Base-by-base conservation (phyloP, 2,113 vertebrate genomes). In the Boulengeromyrus knoepffleri region DNA sequence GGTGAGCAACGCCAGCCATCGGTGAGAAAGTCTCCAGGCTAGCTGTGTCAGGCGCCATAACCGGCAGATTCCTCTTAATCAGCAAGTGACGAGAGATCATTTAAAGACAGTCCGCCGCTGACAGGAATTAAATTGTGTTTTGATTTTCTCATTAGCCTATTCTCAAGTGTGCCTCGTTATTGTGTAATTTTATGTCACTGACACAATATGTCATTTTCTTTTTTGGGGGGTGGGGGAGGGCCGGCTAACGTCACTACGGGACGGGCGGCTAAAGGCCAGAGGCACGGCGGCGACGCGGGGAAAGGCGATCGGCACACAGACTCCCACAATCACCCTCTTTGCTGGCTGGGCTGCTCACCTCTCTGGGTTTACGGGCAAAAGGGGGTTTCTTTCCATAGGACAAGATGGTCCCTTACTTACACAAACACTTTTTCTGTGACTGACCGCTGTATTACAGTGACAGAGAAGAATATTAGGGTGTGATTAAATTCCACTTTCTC, bases 101-200 rank as follows among this genome's bases (percentile, higher is more conserved):
- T 92, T 96, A 96, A 95, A 96, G 96, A 94, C 92, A 91, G 93
- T 94, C 95, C 92, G 90, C 94, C 93, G 7, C 94, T 96, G 96
- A 96, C 96, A 96, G 96, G 94, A 96, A 96, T 96, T 95, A 96
- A 97, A 97, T 97, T 96, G 97, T 94, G 93, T 96, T 96, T 96
- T 95, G 96, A 95, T 97, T 97, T 97, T 97, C 97, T 97, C 97
- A 97, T 97, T 96, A 96, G 96, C 96, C 95, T 96, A 94, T 96
- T 97, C 97, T 96, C 94, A 94, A 96, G 96, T 94, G 95, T 91
- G 94, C 95, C 96, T 95, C 94, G 96, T 97, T 95, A 94, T 90
- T 95, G 94, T 96, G 94, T 95, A 96, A 95, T 95, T 95, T 96
- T 95, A 94, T 94, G 31, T 90, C 66, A 36, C 93, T 93, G 93